A percentile compares a stretch with the other conserved stretches of the same genome.
phyloP scores from a whole-genome alignment of 2,797 vertebrate genomes.

The Bradypodion pumilum region DNA sequence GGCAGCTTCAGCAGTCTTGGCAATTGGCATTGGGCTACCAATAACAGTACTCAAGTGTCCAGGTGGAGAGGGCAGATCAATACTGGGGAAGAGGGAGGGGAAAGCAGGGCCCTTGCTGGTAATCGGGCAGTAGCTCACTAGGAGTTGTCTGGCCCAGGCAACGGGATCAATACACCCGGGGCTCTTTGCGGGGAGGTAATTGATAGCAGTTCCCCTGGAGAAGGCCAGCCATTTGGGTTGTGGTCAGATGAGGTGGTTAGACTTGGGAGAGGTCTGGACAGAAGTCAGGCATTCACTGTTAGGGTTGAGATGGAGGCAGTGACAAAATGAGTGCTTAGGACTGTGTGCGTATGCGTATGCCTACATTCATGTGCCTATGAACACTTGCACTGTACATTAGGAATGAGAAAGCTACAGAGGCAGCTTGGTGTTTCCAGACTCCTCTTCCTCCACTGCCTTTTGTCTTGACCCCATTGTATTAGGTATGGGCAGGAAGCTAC shows the following conservation, averaged over 20 bases:
- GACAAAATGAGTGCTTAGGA: not conserved
- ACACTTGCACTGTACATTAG: too few relatives aligned
- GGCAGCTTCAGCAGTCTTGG: not conserved
- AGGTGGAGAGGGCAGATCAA: not conserved
- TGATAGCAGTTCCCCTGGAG: constrained; percentile 35
- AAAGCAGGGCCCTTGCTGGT: not conserved
- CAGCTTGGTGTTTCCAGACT: not conserved
- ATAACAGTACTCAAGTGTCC: constrained; percentile 19
- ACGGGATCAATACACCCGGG: constrained; percentile 36
- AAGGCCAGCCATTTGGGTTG: constrained; percentile 29
- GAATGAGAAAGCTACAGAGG: not conserved
- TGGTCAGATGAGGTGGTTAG: constrained; percentile 8
- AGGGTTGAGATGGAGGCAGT: not conserved
- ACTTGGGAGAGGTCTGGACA: not conserved
- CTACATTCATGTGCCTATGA: too few relatives aligned
- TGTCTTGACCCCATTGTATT: constrained; percentile 12
- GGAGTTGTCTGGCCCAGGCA: constrained; percentile 31
- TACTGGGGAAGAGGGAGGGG: not conserved
- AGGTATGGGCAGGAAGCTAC: constrained; percentile 17
- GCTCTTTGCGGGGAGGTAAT: constrained; percentile 40
- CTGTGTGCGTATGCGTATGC: not conserved
- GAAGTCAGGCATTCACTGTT: not conserved
- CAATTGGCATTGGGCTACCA: not conserved
- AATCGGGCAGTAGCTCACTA: constrained; percentile 5
- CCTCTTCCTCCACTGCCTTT: constrained; percentile 7